Evolutionary conservation across 2,888 invertebrate genomes (phyloP), one percentile per base, ranked within the genome.

Genomic region (Plutella xylostella): DNA sequence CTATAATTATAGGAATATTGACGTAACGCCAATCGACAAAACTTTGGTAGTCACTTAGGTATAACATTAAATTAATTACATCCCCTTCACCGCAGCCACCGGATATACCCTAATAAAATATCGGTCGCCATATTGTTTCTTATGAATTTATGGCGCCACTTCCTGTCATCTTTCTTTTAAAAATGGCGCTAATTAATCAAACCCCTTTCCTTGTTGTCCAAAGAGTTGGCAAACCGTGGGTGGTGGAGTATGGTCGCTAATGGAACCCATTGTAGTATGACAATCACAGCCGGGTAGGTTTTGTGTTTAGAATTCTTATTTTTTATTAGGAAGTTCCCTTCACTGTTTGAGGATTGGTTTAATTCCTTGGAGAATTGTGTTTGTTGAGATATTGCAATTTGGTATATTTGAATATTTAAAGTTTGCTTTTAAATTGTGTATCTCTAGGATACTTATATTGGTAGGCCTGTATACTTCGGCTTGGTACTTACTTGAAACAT

Each of bases 101-200:
- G n/a, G n/a, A n/a, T n/a, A n/a, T n/a, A n/a, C n/a, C n/a, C n/a
- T n/a, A n/a, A n/a, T n/a, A n/a, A n/a, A n/a, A 6, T n/a, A 17
- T 47, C 54, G 55, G 21, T 61, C 55, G 75, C 75, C 78, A 76
- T 79, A 72, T 76, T 82, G 78, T 76, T 75, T 71, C 55, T 19
- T 54, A 49, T 55, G 68, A 65, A 76, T 72, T 71, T 74, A 76
- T 72, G 70, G 67, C 69, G 63, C 51, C 61, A 64, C 58, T 67
- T 69, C 68, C 67, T 59, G 64, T 63, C 69, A 70, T 65, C 67
- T 31, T 63, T 63, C 58, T 61, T 61, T 60, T 79, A 82, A 83
- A 82, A 83, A 83, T 82, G 65, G 73, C 67, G 72, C 76, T 80
- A 83, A 82, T 83, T 82, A 80, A 80, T 83, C 79, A 80, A 72